Conservation (phyloP, 2,888 invertebrate genomes). For the Hipparchia semele region DNA sequence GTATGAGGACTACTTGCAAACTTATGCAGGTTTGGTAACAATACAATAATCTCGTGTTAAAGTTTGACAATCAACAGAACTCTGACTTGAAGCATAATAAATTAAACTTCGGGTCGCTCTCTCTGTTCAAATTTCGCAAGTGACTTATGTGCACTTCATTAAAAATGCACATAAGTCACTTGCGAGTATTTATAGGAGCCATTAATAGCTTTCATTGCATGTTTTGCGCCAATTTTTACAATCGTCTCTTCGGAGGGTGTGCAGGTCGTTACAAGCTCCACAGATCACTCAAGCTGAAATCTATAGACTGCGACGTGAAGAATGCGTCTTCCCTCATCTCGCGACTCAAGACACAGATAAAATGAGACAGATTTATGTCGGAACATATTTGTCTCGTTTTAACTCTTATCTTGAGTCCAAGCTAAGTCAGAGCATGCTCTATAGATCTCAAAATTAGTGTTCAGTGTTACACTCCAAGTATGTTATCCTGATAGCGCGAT, state of each 20-base stretch:
- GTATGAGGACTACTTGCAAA: slow-evolving; percentile 12
- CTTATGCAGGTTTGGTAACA: slow-evolving; percentile 12
- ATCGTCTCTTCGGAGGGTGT: not conserved
- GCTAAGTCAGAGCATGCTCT: too few relatives aligned
- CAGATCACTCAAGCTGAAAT: not conserved
- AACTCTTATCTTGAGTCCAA: too few relatives aligned
- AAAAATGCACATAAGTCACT: not conserved
- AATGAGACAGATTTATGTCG: too few relatives aligned
- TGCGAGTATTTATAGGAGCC: not conserved
- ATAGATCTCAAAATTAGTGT: too few relatives aligned
- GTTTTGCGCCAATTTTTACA: not conserved
- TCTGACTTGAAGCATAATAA: slow-evolving; percentile 3
- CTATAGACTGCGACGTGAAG: too few relatives aligned
- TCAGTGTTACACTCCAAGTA: too few relatives aligned
- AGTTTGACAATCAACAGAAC: slow-evolving; percentile 12
- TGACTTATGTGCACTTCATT: not conserved
- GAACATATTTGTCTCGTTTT: too few relatives aligned
- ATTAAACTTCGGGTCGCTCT: not conserved
- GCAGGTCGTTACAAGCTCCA: not conserved
- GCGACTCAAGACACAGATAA: too few relatives aligned
- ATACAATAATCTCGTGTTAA: slow-evolving; percentile 12
- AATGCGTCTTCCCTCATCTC: too few relatives aligned
- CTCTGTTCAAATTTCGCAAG: not conserved
- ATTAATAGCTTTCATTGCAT: not conserved
- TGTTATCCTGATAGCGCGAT: too few relatives aligned